These are phyloP conservation scores for Bursaphelenchus okinawaensis DNA, from an alignment of 2,888 invertebrate species.

Conservation along the genomic window DNA sequence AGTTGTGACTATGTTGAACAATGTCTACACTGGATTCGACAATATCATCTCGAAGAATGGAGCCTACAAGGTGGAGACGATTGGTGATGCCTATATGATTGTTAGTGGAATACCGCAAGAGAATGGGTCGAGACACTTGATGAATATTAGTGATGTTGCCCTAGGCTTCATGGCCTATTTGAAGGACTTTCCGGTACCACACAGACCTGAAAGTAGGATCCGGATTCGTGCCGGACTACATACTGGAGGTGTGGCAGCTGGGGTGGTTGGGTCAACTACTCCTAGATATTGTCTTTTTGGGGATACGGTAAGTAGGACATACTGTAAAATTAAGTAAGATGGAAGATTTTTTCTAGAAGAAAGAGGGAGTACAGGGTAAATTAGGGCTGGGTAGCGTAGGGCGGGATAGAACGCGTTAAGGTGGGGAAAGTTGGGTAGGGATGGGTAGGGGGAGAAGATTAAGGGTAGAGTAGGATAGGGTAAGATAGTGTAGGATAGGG, in stretches of 20 bases:
- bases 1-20: conserved; percentile 38
- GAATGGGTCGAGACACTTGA: conserved; percentile 45
- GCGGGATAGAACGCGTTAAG: too few relatives aligned
- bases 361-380: too few relatives aligned
- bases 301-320: conserved; percentile 48
- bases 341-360: too few relatives aligned
- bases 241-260: conserved; percentile 49
- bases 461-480: too few relatives aligned
- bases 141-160: conserved; percentile 40
- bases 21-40: conserved; percentile 51
- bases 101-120: conserved; percentile 50
- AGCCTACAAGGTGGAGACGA: conserved; percentile 45
- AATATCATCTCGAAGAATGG: conserved; percentile 38
- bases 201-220: conserved; percentile 26
- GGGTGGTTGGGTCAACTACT: conserved; percentile 51
- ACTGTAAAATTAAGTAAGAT: too few relatives aligned
- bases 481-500: too few relatives aligned
- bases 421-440: too few relatives aligned
- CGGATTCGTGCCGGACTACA: conserved; percentile 48
- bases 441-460: too few relatives aligned
- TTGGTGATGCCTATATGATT: conserved; percentile 53
- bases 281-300: conserved; percentile 56
- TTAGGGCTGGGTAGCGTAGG: too few relatives aligned
- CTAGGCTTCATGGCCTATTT: conserved; percentile 39
- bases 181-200: conserved; percentile 18